phyloP scores from a whole-genome alignment of 2,888 invertebrate species.

The Drosophila prolongata region DNA sequence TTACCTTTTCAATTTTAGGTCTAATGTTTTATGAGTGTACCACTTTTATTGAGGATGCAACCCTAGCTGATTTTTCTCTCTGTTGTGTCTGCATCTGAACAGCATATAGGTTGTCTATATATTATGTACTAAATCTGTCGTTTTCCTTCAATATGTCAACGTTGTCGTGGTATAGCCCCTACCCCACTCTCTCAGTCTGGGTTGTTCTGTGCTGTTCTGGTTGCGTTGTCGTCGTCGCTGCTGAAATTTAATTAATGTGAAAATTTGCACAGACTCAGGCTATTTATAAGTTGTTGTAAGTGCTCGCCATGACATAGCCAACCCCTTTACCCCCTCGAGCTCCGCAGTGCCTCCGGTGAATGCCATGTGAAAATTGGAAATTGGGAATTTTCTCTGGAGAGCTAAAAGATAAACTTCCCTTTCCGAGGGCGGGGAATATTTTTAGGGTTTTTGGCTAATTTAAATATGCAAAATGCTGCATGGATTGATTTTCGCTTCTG shows the following conservation, averaged over 20 bases:
- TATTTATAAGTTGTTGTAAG: constrained; percentile 80
- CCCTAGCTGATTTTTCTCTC: constrained; percentile 13
- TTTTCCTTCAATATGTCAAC: constrained; percentile 81
- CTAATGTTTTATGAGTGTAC: not conserved
- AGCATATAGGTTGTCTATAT: constrained; percentile 61
- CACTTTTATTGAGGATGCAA: constrained; percentile 1
- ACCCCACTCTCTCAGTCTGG: constrained; percentile 19
- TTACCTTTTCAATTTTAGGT: no score
- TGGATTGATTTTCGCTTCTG: constrained; percentile 31
- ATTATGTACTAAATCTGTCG: constrained; percentile 81
- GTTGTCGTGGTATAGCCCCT: constrained; percentile 63
- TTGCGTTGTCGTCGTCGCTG: constrained; percentile 58
- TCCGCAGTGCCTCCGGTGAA: constrained; percentile 7
- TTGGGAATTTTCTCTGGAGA: constrained; percentile 39
- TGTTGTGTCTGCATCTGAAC: constrained; percentile 34
- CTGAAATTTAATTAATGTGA: constrained; percentile 82
- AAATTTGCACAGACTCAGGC: constrained; percentile 81
- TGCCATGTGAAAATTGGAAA: constrained; percentile 64
- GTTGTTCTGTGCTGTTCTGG: constrained; percentile 34
- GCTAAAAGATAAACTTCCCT: constrained; percentile 47
- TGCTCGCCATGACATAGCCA: constrained; percentile 59
- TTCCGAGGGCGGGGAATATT: constrained; percentile 25
- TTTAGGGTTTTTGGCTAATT: constrained; percentile 43
- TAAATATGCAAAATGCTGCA: constrained; percentile 22
- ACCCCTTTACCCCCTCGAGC: constrained; percentile 12